Conservation (phyloP, 1,140 invertebrate species). For the Trichomalopsis sarcophagae region DNA sequence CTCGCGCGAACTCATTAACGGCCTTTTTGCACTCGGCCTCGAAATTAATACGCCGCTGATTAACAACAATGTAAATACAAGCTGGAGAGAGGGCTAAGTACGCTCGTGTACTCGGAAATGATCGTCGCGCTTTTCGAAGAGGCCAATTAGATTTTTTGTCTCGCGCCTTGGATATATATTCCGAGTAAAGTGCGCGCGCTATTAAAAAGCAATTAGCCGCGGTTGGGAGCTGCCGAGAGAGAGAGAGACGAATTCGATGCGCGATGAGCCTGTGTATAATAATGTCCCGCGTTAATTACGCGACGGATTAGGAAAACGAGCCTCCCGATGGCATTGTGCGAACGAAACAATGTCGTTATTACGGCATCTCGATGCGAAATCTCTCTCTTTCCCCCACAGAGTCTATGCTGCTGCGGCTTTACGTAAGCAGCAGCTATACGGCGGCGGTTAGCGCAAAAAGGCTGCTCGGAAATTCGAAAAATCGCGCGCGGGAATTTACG, state of each 20-base stretch:
- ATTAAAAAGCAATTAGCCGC: neutral
- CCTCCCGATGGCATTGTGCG: neutral
- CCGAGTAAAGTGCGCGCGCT: no score
- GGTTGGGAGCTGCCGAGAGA: no score
- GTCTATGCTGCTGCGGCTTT: neutral
- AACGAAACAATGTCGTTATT: neutral
- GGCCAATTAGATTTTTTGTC: neutral
- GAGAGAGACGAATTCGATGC: no score
- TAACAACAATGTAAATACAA: neutral
- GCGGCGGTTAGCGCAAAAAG: neutral
- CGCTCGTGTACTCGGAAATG: neutral
- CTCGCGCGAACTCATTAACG: neutral
- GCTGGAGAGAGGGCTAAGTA: neutral
- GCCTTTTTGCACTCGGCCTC: neutral
- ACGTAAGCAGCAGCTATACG: neutral
- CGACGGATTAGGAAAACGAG: neutral
- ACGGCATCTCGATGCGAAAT: neutral
- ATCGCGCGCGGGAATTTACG: conserved; percentile 5
- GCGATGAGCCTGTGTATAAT: no score
- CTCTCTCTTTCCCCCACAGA: neutral
- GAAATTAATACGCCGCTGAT: neutral
- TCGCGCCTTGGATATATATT: no score
- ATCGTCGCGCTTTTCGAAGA: neutral
- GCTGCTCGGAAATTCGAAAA: conserved; percentile 9
- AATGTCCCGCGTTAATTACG: neutral